phyloP scores from a whole-genome alignment of 2,888 invertebrate species.

The Drosophila robusta region DNA sequence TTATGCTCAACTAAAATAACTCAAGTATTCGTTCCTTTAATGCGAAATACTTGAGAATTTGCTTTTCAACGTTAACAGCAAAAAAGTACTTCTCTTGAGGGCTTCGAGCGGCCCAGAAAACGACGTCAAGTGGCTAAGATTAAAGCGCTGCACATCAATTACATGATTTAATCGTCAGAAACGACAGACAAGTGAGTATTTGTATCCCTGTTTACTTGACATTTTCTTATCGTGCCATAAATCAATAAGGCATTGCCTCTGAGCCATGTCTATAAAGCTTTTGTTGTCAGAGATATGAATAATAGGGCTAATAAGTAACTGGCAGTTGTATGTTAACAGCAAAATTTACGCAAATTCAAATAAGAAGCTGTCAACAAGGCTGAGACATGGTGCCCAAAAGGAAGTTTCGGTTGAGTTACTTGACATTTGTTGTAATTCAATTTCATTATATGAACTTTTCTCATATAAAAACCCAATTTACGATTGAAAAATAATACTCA shows the following conservation, averaged over 20 bases:
- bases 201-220: slow-evolving; percentile 3
- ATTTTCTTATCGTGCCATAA: slow-evolving; percentile 1
- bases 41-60: slow-evolving; percentile 6
- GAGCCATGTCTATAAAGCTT: neutral
- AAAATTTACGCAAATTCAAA: neutral
- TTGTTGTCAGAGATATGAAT: neutral
- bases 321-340: neutral
- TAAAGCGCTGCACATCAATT: slow-evolving; percentile 47
- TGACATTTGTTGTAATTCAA: neutral
- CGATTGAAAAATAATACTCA: no score
- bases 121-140: slow-evolving; percentile 21
- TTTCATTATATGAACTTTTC: neutral
- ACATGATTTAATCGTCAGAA: slow-evolving; percentile 46
- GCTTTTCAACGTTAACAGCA: neutral
- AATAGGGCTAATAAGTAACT: neutral
- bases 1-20: slow-evolving; percentile 24
- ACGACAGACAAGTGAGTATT: slow-evolving; percentile 54
- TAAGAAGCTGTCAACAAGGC: neutral
- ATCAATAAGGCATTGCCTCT: slow-evolving; percentile 4
- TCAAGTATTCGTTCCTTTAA: slow-evolving; percentile 14
- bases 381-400: no score
- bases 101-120: slow-evolving; percentile 9
- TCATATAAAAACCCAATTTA: no score
- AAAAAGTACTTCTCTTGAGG: neutral
- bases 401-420: neutral